Evolutionary conservation across 2,888 invertebrate genomes (phyloP).

Genomic region (Serripes groenlandicus): DNA sequence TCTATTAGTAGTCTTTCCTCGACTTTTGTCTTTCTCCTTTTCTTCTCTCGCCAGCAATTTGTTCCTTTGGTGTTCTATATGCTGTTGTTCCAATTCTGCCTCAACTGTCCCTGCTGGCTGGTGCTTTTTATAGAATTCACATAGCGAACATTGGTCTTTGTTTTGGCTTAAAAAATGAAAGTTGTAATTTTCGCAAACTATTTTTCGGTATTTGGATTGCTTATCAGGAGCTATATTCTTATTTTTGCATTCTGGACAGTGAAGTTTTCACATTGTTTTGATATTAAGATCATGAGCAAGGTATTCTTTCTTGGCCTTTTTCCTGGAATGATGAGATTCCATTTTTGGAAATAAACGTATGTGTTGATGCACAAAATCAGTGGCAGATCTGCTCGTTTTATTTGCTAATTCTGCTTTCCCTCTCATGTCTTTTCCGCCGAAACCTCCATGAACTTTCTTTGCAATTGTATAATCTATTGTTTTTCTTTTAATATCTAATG

Average conservation of each 20-base stretch:
- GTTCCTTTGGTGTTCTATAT: conserved; percentile 5
- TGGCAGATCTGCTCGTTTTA: background rate
- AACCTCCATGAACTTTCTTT: background rate
- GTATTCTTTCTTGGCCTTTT: conserved; percentile 24
- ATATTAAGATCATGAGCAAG: conserved; percentile 33
- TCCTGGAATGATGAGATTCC: background rate
- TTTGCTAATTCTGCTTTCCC: background rate
- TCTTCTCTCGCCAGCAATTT: conserved; percentile 20
- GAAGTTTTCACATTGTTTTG: too few species aligned
- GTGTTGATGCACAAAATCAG: background rate
- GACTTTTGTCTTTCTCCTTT: conserved; percentile 30
- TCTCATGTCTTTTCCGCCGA: background rate
- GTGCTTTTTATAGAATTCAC: conserved; percentile 30
- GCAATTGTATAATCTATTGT: conserved; percentile 45
- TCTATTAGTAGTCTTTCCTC: background rate
- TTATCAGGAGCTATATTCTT: too few species aligned
- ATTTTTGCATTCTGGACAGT: too few species aligned
- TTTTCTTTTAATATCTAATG: conserved; percentile 54
- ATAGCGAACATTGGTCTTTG: conserved; percentile 57
- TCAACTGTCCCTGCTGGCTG: conserved; percentile 16
- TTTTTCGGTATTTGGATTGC: too few species aligned
- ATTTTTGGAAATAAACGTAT: background rate
- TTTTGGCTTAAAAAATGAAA: conserved; percentile 43
- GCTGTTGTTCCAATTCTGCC: conserved; percentile 11
- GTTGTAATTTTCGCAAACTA: conserved; percentile 51